phyloP scores from a whole-genome alignment of 2,888 invertebrate species.

The Zaprionus lineosus region DNA sequence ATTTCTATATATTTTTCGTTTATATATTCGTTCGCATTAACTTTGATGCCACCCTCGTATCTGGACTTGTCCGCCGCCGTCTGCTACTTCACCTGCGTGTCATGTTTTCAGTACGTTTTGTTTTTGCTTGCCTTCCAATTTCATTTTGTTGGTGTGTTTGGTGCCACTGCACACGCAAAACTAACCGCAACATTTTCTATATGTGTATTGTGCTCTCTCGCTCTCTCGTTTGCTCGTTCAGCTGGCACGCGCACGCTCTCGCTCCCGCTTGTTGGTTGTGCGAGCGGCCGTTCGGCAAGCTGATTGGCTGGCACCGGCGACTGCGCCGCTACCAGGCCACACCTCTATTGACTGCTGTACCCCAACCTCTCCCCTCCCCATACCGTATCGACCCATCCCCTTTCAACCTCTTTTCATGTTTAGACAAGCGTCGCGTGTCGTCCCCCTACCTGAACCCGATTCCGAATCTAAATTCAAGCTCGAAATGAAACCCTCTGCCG shows the following conservation, averaged over 20 bases:
- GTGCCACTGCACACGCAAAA: constrained; percentile 70
- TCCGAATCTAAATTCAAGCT: background rate
- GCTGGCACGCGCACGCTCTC: constrained; percentile 10
- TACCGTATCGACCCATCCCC: constrained; percentile 2
- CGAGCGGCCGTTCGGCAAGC: constrained; percentile 28
- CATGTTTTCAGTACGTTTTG: constrained; percentile 34
- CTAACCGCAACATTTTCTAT: constrained; percentile 48
- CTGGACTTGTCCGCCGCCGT: constrained; percentile 43
- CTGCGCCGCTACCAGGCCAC: constrained; percentile 73
- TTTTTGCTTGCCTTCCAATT: constrained; percentile 56
- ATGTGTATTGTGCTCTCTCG: constrained; percentile 6
- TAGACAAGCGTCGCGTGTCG: constrained; percentile 49
- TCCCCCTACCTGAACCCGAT: constrained; percentile 1
- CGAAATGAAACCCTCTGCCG: constrained; percentile 17
- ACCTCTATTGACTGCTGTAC: constrained; percentile 73
- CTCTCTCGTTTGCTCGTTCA: constrained; percentile 15
- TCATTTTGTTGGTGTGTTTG: constrained; percentile 58
- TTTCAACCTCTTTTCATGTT: too few relatives aligned
- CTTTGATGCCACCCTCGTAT: constrained; percentile 1
- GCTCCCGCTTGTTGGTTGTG: constrained; percentile 14
- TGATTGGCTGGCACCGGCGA: constrained; percentile 70
- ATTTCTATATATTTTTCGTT: too few relatives aligned
- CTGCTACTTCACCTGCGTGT: constrained; percentile 70
- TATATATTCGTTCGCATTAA: background rate
- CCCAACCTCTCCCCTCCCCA: constrained; percentile 33